These are phyloP conservation scores for Leptodactylus fallax DNA, from an alignment of 2,797 vertebrate genomes.

Conservation along the genomic window DNA sequence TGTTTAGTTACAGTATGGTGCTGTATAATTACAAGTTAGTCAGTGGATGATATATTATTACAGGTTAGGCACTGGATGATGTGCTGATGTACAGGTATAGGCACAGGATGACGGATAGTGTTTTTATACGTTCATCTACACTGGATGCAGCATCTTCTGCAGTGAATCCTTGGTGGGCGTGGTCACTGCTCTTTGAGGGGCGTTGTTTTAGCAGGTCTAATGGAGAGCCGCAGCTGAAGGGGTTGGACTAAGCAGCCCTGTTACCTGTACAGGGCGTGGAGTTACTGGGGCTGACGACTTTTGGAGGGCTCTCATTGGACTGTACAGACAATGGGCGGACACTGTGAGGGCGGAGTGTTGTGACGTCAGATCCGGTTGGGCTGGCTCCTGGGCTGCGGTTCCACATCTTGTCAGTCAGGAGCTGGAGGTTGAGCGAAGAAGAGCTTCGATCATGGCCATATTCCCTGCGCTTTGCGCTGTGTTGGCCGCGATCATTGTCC, in stretches of 20 bases:
- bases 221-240: conserved; percentile 51
- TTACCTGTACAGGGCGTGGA: neutral
- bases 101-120: neutral
- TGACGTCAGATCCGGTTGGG: conserved; percentile 73
- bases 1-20: too few species aligned
- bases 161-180: neutral
- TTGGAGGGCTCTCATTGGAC: conserved; percentile 30
- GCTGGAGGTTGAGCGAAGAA: conserved; percentile 23
- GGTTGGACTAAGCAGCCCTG: neutral
- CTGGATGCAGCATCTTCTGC: conserved; percentile 12
- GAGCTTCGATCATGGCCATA: conserved; percentile 70
- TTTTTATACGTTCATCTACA: neutral
- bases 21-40: neutral
- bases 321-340: neutral
- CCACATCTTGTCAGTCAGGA: conserved; percentile 62
- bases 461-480: conserved; percentile 77
- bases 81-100: too few species aligned
- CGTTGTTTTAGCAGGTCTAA: neutral
- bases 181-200: neutral
- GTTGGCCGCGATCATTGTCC: conserved; percentile 81
- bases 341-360: conserved; percentile 59
- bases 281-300: too few species aligned
- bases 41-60: neutral
- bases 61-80: neutral
- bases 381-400: conserved; percentile 64